Evolutionary conservation across 1,140 invertebrate genomes (phyloP).

Genomic region (Eurosta solidaginis): DNA sequence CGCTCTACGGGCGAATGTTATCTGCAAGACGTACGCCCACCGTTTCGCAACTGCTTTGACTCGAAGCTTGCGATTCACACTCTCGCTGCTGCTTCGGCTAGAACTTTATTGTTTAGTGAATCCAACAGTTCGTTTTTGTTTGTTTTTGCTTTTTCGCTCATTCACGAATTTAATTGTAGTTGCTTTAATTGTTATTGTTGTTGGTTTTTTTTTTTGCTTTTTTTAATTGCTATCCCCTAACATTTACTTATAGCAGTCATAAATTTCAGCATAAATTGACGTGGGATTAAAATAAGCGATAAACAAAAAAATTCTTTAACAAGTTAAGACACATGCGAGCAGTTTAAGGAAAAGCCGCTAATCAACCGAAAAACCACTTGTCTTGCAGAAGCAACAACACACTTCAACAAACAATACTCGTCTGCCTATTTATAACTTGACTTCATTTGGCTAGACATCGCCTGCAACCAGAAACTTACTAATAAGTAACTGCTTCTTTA

Average conservation of each 20-base stretch:
- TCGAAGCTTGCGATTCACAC: not conserved
- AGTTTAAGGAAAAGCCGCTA: not conserved
- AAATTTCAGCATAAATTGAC: not conserved
- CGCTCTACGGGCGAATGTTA: not conserved
- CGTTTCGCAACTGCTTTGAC: slow-evolving; percentile 5
- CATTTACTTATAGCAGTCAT: too few species aligned
- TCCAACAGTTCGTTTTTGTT: not conserved
- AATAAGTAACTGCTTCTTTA: not conserved
- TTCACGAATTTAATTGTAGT: too few species aligned
- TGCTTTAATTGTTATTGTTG: too few species aligned
- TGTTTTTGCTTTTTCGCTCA: not conserved
- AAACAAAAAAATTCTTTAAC: not conserved
- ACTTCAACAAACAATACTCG: not conserved
- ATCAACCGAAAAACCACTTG: not conserved
- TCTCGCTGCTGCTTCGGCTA: not conserved
- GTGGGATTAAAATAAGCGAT: not conserved
- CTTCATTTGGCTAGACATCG: not conserved
- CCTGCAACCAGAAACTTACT: not conserved
- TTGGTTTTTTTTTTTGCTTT: not conserved
- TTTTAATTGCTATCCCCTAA: not conserved
- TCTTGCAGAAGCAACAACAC: not conserved
- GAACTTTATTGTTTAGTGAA: not conserved
- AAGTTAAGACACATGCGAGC: too few species aligned
- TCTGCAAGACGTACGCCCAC: not conserved
- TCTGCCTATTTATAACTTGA: not conserved